phyloP scores from a whole-genome alignment of 2,888 invertebrate genomes.

The Eupithecia tripunctaria region DNA sequence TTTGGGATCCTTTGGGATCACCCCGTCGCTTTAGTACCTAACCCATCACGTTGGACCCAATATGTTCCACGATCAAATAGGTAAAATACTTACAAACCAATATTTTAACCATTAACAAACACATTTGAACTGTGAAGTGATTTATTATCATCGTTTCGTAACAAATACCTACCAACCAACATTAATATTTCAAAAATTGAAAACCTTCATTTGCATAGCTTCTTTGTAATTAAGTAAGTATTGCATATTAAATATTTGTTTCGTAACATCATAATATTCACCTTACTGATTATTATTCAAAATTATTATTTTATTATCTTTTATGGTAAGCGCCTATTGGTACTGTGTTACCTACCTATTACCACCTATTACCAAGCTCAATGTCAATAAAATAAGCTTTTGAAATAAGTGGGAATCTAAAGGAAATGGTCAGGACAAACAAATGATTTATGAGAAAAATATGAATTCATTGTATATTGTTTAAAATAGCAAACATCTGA shows the following conservation, averaged over 20 bases:
- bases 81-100: neutral
- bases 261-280: conserved; percentile 27
- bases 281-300: conserved; percentile 17
- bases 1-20: no score
- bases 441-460: no score
- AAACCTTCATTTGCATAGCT: conserved; percentile 30
- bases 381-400: neutral
- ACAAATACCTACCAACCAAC: conserved; percentile 16
- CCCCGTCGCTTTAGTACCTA: neutral
- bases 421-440: neutral
- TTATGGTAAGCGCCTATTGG: conserved; percentile 4
- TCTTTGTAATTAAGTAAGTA: conserved; percentile 36
- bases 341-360: no score
- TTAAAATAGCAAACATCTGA: no score
- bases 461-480: no score
- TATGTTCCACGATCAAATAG: neutral
- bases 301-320: conserved; percentile 17
- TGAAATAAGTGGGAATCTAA: neutral
- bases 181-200: conserved; percentile 21
- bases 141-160: conserved; percentile 35
- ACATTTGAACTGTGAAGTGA: conserved; percentile 20
- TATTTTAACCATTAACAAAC: conserved; percentile 10
- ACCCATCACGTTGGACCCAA: no score
- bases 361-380: neutral
- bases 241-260: conserved; percentile 37